These are phyloP conservation scores for Celastrina argiolus DNA, from an alignment of 2,888 invertebrate species.

Conservation along the genomic window DNA sequence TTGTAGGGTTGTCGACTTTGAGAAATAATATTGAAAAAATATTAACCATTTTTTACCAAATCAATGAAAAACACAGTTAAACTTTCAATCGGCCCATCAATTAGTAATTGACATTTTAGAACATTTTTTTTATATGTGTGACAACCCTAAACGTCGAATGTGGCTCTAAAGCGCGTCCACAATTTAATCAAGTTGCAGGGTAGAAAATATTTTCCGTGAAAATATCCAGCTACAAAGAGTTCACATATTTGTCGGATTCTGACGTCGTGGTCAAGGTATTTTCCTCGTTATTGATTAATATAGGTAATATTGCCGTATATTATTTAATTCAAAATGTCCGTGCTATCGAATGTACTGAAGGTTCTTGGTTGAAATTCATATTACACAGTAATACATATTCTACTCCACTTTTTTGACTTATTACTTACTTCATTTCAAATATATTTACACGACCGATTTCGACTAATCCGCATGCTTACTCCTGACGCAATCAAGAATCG, in stretches of 20 bases:
- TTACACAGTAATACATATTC: no score
- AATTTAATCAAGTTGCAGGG: conserved; percentile 6
- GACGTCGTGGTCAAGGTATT: background rate
- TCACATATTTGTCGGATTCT: background rate
- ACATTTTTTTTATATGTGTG: background rate
- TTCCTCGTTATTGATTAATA: background rate
- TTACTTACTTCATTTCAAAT: no score
- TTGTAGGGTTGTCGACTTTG: background rate
- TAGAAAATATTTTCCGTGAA: conserved; percentile 14
- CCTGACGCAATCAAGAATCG: no score
- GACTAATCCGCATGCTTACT: no score
- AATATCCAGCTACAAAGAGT: conserved; percentile 1
- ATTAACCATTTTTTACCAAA: background rate
- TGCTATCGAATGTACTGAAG: no score
- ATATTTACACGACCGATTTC: no score
- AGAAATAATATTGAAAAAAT: background rate
- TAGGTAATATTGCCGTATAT: background rate
- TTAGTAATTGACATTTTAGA: no score
- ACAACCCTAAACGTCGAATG: background rate
- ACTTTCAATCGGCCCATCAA: background rate
- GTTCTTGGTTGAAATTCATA: no score
- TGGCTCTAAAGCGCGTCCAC: conserved; percentile 12
- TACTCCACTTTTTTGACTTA: no score
- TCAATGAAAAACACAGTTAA: background rate
- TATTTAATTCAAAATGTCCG: no score